phyloP scores from a whole-genome alignment of 2,113 vertebrate genomes.

The Gambusia holbrooki region DNA sequence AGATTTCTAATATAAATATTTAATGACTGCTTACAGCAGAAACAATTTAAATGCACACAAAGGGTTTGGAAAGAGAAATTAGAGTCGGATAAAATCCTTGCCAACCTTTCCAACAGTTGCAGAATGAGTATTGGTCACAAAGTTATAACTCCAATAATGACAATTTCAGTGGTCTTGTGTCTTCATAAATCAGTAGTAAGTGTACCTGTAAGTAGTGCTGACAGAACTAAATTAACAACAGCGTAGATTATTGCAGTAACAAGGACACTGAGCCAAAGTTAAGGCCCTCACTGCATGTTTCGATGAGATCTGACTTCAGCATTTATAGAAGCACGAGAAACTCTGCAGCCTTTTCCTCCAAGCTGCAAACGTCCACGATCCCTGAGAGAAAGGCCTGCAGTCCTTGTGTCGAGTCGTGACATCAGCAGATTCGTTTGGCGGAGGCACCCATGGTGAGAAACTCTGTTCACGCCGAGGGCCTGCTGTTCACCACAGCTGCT shows the following conservation, averaged over 20 bases:
- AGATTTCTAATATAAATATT: not conserved
- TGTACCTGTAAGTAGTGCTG: slow-evolving; percentile 33
- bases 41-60: not conserved
- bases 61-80: not conserved
- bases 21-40: not conserved
- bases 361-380: not conserved
- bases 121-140: not conserved
- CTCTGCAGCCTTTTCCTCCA: not conserved
- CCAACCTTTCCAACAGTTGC: not conserved
- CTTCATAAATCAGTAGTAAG: not conserved
- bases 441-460: not conserved
- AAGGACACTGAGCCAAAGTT: slow-evolving; percentile 14
- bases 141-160: not conserved
- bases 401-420: not conserved
- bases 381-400: not conserved
- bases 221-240: slow-evolving; percentile 12
- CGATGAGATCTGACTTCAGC: not conserved
- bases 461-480: not conserved
- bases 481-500: slow-evolving; percentile 19
- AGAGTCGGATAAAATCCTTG: not conserved
- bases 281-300: not conserved
- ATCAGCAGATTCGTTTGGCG: not conserved
- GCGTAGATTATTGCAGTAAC: slow-evolving; percentile 2
- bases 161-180: not conserved
- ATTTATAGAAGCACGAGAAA: not conserved